phyloP scores from a whole-genome alignment of 92 coral and sea anemone genomes.

The Epizoanthus ramosus region DNA sequence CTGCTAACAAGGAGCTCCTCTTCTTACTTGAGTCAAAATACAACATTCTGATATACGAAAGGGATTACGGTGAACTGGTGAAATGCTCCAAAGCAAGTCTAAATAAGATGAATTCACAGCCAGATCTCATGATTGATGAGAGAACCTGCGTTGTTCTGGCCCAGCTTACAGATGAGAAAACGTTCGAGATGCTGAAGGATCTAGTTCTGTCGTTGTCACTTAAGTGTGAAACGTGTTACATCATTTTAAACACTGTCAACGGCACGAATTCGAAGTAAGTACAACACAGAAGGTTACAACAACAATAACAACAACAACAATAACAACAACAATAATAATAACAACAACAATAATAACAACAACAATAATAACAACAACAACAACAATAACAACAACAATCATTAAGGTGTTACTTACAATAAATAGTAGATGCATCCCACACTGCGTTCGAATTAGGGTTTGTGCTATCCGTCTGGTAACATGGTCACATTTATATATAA shows the following conservation, averaged over 20 bases:
- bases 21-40: slow-evolving; percentile 77
- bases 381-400: too few relatives aligned
- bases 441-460: too few relatives aligned
- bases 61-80: slow-evolving; percentile 60
- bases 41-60: slow-evolving; percentile 83
- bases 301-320: too few relatives aligned
- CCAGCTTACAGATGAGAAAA: slow-evolving; percentile 49
- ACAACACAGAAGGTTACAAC: background rate
- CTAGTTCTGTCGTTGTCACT: slow-evolving; percentile 73
- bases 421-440: too few relatives aligned
- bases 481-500: too few relatives aligned
- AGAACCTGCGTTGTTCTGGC: slow-evolving; percentile 73
- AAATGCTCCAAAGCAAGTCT: slow-evolving; percentile 35
- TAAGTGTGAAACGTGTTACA: slow-evolving; percentile 79
- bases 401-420: background rate
- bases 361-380: too few relatives aligned
- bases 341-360: too few relatives aligned
- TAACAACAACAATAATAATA: too few relatives aligned
- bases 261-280: slow-evolving; percentile 53
- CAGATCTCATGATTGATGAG: slow-evolving; percentile 89
- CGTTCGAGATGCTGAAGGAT: slow-evolving; percentile 74
- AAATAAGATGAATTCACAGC: slow-evolving; percentile 81
- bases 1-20: slow-evolving; percentile 69
- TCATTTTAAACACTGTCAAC: slow-evolving; percentile 61
- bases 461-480: too few relatives aligned